These are phyloP conservation scores for Takifugu ocellatus DNA, from an alignment of 2,797 vertebrate species.

Conservation along the genomic window DNA sequence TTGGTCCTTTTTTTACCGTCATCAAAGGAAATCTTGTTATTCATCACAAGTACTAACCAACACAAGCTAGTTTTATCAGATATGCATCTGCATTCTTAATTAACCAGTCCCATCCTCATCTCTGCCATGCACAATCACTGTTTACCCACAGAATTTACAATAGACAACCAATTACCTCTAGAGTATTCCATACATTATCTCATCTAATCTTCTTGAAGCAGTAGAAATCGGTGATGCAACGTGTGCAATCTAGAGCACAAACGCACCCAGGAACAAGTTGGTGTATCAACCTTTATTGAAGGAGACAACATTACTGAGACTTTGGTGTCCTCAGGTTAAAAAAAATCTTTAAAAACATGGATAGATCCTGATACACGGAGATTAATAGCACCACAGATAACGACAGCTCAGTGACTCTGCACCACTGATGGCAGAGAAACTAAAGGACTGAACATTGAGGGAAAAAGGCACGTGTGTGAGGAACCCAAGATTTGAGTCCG, in stretches of 20 bases:
- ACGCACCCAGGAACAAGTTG: slow-evolving; percentile 37
- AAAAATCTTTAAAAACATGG: slow-evolving; percentile 49
- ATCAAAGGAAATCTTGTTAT: background rate
- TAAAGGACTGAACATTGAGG: background rate
- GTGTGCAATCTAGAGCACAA: background rate
- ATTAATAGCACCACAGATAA: slow-evolving; percentile 73
- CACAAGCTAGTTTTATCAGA: background rate
- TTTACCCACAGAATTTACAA: too few relatives aligned
- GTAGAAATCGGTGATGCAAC: too few relatives aligned
- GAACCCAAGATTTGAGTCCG: background rate
- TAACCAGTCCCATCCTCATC: too few relatives aligned
- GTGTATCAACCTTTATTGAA: slow-evolving; percentile 80
- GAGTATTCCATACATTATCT: too few relatives aligned
- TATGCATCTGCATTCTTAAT: too few relatives aligned
- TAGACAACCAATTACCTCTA: too few relatives aligned
- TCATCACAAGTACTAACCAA: too few relatives aligned
- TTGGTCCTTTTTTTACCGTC: background rate
- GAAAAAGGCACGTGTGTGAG: slow-evolving; percentile 3
- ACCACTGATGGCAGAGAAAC: slow-evolving; percentile 19
- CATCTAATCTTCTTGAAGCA: too few relatives aligned
- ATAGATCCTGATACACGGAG: slow-evolving; percentile 54
- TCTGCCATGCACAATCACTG: too few relatives aligned
- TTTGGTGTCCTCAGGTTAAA: slow-evolving; percentile 43
- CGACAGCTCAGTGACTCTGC: slow-evolving; percentile 31
- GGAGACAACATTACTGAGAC: slow-evolving; percentile 52